These are phyloP conservation scores for Metalampra italica DNA, from an alignment of 2,888 invertebrate genomes.

Conservation along the genomic window DNA sequence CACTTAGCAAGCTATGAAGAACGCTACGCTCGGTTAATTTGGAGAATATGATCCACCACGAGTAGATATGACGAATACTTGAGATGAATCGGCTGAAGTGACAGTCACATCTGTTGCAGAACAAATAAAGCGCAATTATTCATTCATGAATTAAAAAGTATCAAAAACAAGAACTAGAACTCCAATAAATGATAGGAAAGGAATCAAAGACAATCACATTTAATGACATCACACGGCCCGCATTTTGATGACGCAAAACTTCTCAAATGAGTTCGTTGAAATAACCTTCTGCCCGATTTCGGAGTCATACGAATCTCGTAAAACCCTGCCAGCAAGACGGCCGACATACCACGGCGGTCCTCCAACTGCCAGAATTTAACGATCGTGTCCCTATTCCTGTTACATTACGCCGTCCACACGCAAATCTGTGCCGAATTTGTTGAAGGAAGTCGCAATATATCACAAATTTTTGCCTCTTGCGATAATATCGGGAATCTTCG, in stretches of 20 bases:
- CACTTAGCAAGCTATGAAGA: too few relatives aligned
- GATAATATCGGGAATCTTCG: slow-evolving; percentile 42
- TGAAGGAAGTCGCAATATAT: slow-evolving; percentile 52
- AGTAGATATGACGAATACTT: too few relatives aligned
- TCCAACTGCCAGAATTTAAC: slow-evolving; percentile 57
- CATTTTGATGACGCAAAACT: slow-evolving; percentile 61
- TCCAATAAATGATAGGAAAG: slow-evolving; percentile 21
- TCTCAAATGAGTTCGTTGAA: slow-evolving; percentile 59
- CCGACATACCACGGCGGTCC: slow-evolving; percentile 43
- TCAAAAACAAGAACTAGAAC: neutral
- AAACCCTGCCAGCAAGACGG: slow-evolving; percentile 51
- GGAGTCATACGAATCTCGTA: slow-evolving; percentile 66
- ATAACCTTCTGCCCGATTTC: slow-evolving; percentile 55
- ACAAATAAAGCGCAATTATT: neutral
- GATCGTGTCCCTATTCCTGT: slow-evolving; percentile 56
- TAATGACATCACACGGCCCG: slow-evolving; percentile 43
- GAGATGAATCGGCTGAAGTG: too few relatives aligned
- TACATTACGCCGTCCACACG: slow-evolving; percentile 61
- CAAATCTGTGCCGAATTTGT: slow-evolving; percentile 54
- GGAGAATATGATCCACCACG: too few relatives aligned
- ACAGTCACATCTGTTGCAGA: too few relatives aligned
- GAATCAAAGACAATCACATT: slow-evolving; percentile 26
- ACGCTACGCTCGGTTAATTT: too few relatives aligned
- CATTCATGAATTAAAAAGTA: neutral
- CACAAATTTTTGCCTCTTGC: slow-evolving; percentile 45